These are phyloP conservation scores for Piscicola geometra DNA, from an alignment of 2,888 invertebrate genomes.

Conservation along the genomic window DNA sequence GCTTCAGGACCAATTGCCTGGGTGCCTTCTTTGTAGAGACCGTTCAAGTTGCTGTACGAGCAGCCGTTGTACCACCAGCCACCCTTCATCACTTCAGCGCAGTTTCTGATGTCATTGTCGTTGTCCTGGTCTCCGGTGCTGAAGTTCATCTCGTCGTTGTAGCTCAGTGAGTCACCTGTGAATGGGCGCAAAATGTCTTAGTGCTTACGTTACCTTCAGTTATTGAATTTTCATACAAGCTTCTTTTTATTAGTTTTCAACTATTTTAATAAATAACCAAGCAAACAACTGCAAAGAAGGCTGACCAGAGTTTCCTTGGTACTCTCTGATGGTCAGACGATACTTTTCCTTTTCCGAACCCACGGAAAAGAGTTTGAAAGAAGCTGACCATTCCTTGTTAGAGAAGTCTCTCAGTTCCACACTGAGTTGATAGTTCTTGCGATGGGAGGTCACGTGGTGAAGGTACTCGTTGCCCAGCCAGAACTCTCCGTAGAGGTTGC, in stretches of 20 bases:
- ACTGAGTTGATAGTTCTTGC: conserved; percentile 47
- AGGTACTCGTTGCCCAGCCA: conserved; percentile 52
- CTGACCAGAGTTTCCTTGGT: conserved; percentile 43
- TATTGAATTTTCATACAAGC: too few species aligned
- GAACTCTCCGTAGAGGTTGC: conserved; percentile 52
- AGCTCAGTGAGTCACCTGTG: conserved; percentile 52
- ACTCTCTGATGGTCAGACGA: conserved; percentile 44
- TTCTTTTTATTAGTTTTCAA: too few species aligned
- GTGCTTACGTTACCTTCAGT: too few species aligned
- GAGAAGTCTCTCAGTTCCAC: conserved; percentile 56
- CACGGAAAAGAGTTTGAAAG: conserved; percentile 50
- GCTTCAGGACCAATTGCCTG: conserved; percentile 45
- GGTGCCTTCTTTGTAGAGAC: conserved; percentile 47
- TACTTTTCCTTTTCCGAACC: conserved; percentile 48
- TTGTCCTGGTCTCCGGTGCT: conserved; percentile 54
- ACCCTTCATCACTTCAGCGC: conserved; percentile 52
- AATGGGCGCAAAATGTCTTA: too few species aligned
- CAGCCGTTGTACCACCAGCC: conserved; percentile 55
- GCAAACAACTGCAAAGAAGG: too few species aligned
- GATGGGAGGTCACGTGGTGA: conserved; percentile 46
- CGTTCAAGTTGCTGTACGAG: conserved; percentile 52
- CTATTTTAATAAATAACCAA: too few species aligned
- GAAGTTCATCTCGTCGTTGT: conserved; percentile 53
- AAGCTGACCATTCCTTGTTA: conserved; percentile 49
- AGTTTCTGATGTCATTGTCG: conserved; percentile 51